phyloP scores from a whole-genome alignment of 2,888 invertebrate genomes.

The Aspidiotus rigidus region DNA sequence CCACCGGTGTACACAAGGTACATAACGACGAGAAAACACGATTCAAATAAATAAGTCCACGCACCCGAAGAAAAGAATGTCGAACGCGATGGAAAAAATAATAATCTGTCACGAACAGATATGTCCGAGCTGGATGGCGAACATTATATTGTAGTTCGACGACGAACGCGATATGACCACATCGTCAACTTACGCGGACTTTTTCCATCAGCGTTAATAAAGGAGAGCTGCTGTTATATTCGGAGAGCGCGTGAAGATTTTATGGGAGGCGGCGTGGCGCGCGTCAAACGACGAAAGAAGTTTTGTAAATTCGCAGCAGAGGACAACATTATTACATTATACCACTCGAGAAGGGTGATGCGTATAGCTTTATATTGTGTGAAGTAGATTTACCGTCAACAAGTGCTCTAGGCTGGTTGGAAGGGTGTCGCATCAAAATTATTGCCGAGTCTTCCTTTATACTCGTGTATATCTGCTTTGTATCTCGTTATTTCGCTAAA shows the following conservation, averaged over 20 bases:
- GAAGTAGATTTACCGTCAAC: slow-evolving; percentile 34
- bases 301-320: slow-evolving; percentile 27
- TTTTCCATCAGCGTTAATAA: slow-evolving; percentile 28
- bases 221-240: slow-evolving; percentile 12
- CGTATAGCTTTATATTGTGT: slow-evolving; percentile 22
- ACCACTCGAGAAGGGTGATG: slow-evolving; percentile 25
- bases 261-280: neutral
- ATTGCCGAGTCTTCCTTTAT: slow-evolving; percentile 26
- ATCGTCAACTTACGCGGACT: neutral
- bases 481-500: slow-evolving; percentile 24
- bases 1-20: no score
- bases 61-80: neutral
- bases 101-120: slow-evolving; percentile 30
- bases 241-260: no score
- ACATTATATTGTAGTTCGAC: neutral
- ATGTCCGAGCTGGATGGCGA: slow-evolving; percentile 14
- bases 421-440: slow-evolving; percentile 32
- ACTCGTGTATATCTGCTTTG: slow-evolving; percentile 7
- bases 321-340: slow-evolving; percentile 31
- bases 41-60: neutral
- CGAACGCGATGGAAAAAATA: slow-evolving; percentile 12
- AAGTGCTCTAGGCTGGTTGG: slow-evolving; percentile 28
- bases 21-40: no score
- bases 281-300: slow-evolving; percentile 12
- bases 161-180: neutral